These are phyloP conservation scores for Micropterix aruncella DNA, from an alignment of 2,888 invertebrate species.

Conservation along the genomic window DNA sequence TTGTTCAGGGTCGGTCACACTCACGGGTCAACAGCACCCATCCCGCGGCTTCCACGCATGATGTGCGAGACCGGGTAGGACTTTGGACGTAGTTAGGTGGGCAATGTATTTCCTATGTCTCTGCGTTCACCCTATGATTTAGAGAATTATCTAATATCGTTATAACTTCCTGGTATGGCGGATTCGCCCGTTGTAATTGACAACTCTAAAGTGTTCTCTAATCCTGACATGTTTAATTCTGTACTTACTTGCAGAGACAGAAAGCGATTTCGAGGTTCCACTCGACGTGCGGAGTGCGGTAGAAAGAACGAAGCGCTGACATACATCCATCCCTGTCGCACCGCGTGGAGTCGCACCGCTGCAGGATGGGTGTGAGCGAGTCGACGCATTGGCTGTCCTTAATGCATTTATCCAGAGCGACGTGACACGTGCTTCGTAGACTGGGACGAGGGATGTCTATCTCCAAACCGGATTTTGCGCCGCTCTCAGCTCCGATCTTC, in stretches of 20 bases:
- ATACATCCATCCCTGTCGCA: slow-evolving; percentile 81
- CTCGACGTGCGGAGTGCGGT: slow-evolving; percentile 63
- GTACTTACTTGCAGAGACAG: slow-evolving; percentile 87
- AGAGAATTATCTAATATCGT: too few relatives aligned
- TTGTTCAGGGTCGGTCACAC: too few relatives aligned
- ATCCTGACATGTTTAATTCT: too few relatives aligned
- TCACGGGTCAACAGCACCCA: too few relatives aligned
- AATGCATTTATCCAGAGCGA: slow-evolving; percentile 69
- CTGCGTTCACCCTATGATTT: too few relatives aligned
- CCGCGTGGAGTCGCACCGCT: slow-evolving; percentile 55
- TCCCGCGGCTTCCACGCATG: too few relatives aligned
- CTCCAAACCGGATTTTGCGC: slow-evolving; percentile 33
- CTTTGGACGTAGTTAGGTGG: too few relatives aligned
- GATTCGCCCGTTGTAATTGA: too few relatives aligned
- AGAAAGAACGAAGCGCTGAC: slow-evolving; percentile 75
- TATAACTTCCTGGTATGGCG: too few relatives aligned
- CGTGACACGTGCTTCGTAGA: slow-evolving; percentile 76
- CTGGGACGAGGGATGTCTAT: slow-evolving; percentile 29
- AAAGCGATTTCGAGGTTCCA: slow-evolving; percentile 85
- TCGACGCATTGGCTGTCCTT: slow-evolving; percentile 67
- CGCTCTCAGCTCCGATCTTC: slow-evolving; percentile 39
- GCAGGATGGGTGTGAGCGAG: slow-evolving; percentile 70
- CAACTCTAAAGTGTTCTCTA: too few relatives aligned
- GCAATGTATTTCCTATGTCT: too few relatives aligned
- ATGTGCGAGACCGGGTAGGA: too few relatives aligned